These are phyloP conservation scores for Druon quercuslanigerum DNA, from an alignment of 1,140 invertebrate species.

Conservation along the genomic window DNA sequence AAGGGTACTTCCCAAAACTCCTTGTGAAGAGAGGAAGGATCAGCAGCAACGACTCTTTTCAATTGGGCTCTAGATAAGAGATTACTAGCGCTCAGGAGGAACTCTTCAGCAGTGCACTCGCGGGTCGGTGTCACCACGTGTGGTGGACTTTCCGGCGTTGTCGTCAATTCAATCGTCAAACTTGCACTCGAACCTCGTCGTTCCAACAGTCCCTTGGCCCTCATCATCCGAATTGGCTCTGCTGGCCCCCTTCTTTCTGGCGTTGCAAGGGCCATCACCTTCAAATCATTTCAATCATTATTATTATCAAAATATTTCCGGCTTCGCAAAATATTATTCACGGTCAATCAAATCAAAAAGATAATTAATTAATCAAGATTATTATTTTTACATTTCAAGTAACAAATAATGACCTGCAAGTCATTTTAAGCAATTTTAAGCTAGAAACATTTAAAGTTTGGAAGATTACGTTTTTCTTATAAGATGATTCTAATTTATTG, in stretches of 20 bases:
- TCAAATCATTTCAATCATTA: slow-evolving; percentile 9
- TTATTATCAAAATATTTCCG: no score
- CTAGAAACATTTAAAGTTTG: no score
- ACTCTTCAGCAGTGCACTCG: slow-evolving; percentile 80
- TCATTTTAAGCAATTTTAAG: no score
- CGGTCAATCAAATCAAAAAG: no score
- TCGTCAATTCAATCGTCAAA: slow-evolving; percentile 82
- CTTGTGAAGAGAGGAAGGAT: slow-evolving; percentile 82
- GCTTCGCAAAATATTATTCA: no score
- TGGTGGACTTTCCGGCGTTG: slow-evolving; percentile 73
- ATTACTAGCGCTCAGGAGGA: slow-evolving; percentile 80
- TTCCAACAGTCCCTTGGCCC: slow-evolving; percentile 83
- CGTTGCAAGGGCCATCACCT: slow-evolving; percentile 61
- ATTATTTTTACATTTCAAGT: no score
- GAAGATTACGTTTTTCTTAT: no score
- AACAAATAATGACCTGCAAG: no score
- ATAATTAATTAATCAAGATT: no score
- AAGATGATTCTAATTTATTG: no score
- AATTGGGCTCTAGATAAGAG: slow-evolving; percentile 83
- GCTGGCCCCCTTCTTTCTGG: slow-evolving; percentile 63
- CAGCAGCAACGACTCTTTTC: slow-evolving; percentile 78
- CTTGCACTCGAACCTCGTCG: slow-evolving; percentile 90
- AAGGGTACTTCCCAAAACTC: slow-evolving; percentile 96
- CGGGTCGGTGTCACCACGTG: slow-evolving; percentile 72
- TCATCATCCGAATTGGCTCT: slow-evolving; percentile 77